Base-by-base conservation (phyloP, 2,888 invertebrate species). In the Eutolmus rufibarbis region DNA sequence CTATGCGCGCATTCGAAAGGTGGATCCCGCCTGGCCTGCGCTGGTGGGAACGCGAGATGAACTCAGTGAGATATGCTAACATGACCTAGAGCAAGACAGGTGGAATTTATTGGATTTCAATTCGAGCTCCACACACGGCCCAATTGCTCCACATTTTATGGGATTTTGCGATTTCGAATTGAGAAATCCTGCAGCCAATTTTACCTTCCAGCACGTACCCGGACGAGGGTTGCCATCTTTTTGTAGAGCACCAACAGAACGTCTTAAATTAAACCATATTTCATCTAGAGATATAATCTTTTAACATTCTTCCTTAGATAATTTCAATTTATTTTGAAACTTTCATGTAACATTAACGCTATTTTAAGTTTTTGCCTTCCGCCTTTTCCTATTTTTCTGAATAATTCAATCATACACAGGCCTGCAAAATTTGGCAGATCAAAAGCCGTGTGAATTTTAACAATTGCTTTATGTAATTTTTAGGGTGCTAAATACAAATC, bases 31-130 rank as follows among this genome's bases (percentile, higher is more conserved):
- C 57, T 56, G 14, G 34, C 34, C 19, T 34, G 66, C 14, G 74
- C 51, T 57, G 78, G 78, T 86, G 86, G 86, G 86, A 86, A 86
- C 31, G 8, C 5, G 74, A 78, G 86, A 86, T 86, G 86, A 86
- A 78, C 78, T 56, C 57, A 5, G 78, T 86, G 78, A 56, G 86
- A 86, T 86, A 86, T 86, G 78, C 57, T 86, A 78, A 57, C 66
- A 78, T 86, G 86, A 78, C 86, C 86, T 79, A 86, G 57, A 79
- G 86, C 78, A 40, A 86, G 78, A 86, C 86, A 86, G 86, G 86
- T 86, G 86, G 79, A 78, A 86, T 78, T 85, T 74, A 74, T 85
- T 23, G 85, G 34, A 74, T 43, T 85, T 85, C 85, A 74, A 84
- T 84, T 84, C 34, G 19, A 66, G 66, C 66, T 66, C 28, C 66